Evolutionary conservation across 1,140 invertebrate genomes (phyloP), one percentile per base, ranked within the genome.

Genomic region (Choristoneura fumiferana): DNA sequence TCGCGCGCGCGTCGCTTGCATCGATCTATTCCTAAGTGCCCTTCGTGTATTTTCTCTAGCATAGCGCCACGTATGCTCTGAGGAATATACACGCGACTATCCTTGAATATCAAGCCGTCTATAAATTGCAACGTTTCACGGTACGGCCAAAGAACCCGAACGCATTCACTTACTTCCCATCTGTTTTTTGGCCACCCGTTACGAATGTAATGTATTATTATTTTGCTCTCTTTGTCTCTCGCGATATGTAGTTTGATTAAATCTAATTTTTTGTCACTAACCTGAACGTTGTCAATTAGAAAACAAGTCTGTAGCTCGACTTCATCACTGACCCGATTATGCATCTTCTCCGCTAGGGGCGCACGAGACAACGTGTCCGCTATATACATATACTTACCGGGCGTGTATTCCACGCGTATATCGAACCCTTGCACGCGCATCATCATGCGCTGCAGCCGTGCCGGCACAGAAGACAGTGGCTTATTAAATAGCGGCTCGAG

Each of bases 401-500:
- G 54, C 12, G 17, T 38, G 45, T 62, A 62, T 13, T 18, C 22
- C 1, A 62, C 56, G 1, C 35, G 57, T 0, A 62, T 18, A 22
- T 62, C 38, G 13, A 40, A 62, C 17, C 43, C 22, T n/a, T 62
- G 60, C 1, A 62, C 6, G 12, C 29, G 18, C 29, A 62, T 18
- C 52, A 62, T 54, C 60, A 73, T 63, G 8, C 67, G 22, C 43
- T 76, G 77, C 6, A 87, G 54, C 60, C 78, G 69, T 34, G 64
- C 62, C 4, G 80, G 68, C 5, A 84, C 79, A 49, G 69, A 69
- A 36, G 68, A 40, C 49, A 91, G 56, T 13, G 73, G 54, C 71
- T 90, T 89, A 34, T 74, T 76, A 60, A 89, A 84, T 10, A 90
- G 73, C 1, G 67, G 37, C 12, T 80, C 75, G 14, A 91, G 52